phyloP scores from a whole-genome alignment of 1,140 invertebrate genomes.

The Drosophila lacteicornis region DNA sequence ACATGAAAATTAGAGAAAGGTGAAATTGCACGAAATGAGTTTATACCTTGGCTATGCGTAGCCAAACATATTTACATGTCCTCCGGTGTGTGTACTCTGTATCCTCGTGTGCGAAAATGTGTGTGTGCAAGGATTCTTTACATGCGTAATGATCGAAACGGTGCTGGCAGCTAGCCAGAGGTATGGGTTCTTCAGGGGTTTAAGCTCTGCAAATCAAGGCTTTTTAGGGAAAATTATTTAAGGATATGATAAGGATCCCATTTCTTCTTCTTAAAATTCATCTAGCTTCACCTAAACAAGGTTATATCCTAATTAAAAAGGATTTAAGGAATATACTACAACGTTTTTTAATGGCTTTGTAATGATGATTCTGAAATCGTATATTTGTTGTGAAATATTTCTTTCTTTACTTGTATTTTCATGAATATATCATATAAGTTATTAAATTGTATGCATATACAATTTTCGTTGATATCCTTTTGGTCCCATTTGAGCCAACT shows the following conservation, averaged over 20 bases:
- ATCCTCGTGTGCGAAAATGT: background rate
- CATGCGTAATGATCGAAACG: slow-evolving; percentile 48
- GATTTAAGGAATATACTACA: background rate
- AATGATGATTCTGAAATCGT: background rate
- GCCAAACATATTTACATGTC: slow-evolving; percentile 63
- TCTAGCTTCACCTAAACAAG: background rate
- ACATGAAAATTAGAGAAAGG: slow-evolving; percentile 75
- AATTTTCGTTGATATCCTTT: slow-evolving; percentile 1
- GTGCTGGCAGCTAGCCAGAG: slow-evolving; percentile 19
- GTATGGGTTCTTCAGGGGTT: slow-evolving; percentile 5
- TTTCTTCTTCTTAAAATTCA: background rate
- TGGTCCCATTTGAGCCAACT: background rate
- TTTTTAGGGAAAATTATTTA: too few species aligned
- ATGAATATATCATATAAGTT: background rate
- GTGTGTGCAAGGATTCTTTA: slow-evolving; percentile 47
- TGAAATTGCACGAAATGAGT: slow-evolving; percentile 75
- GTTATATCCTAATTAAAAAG: background rate
- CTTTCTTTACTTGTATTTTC: background rate
- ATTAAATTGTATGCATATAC: background rate
- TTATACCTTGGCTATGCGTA: slow-evolving; percentile 59
- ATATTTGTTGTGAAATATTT: background rate
- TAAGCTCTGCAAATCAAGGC: too few species aligned
- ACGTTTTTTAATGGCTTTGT: background rate
- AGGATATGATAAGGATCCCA: too few species aligned
- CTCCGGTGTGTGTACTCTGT: slow-evolving; percentile 26